Evolutionary conservation across 2,888 invertebrate species (phyloP).

Genomic region (Caenorhabditis doughertyi): DNA sequence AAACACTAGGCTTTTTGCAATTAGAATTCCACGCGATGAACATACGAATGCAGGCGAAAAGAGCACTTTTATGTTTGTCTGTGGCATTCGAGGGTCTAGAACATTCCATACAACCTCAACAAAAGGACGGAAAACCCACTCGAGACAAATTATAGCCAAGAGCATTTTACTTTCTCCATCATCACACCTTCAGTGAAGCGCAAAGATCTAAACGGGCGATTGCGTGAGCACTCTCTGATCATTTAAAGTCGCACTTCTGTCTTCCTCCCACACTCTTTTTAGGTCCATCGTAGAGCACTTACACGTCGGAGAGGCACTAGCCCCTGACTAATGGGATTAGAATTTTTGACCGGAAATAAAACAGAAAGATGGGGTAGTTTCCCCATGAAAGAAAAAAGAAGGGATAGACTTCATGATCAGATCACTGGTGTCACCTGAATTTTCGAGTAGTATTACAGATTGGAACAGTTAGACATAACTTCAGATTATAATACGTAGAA

Average conservation of each 20-base stretch:
- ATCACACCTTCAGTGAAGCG: constrained; percentile 48
- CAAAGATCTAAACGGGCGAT: constrained; percentile 48
- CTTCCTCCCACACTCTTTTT: constrained; percentile 31
- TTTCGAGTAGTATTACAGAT: not conserved
- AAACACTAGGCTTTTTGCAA: constrained; percentile 12
- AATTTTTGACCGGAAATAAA: constrained; percentile 54
- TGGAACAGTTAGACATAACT: not conserved
- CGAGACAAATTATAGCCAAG: constrained; percentile 13
- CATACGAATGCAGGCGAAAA: not conserved
- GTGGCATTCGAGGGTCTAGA: not conserved
- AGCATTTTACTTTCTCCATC: constrained; percentile 2
- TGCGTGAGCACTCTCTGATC: constrained; percentile 57
- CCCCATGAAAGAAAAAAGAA: constrained; percentile 1
- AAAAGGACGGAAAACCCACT: not conserved
- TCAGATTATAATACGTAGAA: not conserved
- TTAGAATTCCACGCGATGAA: constrained; percentile 30
- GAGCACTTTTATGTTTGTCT: not conserved
- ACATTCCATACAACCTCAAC: not conserved
- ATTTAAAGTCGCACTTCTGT: constrained; percentile 25
- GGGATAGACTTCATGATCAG: constrained; percentile 32
- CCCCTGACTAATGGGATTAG: constrained; percentile 57
- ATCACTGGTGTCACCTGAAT: constrained; percentile 13
- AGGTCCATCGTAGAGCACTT: constrained; percentile 27
- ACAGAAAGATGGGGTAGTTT: constrained; percentile 8
- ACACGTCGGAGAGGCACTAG: constrained; percentile 16